These are phyloP conservation scores for Sus cebifrons DNA, from an alignment of 2,797 vertebrate species.

Conservation along the genomic window DNA sequence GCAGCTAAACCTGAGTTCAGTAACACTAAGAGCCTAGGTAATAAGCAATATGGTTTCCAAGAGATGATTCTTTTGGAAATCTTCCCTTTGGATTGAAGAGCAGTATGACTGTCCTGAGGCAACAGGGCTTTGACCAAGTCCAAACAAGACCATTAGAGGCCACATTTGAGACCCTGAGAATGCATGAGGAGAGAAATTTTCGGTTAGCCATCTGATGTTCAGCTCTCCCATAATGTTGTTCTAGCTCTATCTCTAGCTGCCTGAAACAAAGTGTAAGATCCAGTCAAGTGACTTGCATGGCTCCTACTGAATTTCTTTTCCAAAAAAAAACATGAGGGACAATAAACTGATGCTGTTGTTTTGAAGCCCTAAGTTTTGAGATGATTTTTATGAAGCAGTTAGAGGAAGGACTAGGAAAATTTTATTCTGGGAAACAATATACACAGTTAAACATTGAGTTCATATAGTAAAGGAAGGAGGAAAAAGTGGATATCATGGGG, in stretches of 20 bases:
- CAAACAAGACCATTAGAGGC: background rate
- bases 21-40: background rate
- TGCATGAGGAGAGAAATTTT: background rate
- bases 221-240: background rate
- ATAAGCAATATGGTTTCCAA: background rate
- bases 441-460: background rate
- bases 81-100: background rate
- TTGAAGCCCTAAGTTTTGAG: background rate
- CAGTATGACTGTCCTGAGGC: background rate
- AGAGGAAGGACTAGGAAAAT: background rate
- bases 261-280: background rate
- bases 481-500: background rate
- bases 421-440: background rate
- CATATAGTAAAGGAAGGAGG: background rate
- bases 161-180: background rate
- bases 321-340: background rate
- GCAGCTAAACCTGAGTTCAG: too few relatives aligned
- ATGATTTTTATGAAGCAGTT: background rate
- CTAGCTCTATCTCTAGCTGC: background rate
- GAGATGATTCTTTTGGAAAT: background rate
- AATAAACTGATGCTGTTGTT: background rate
- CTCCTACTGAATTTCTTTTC: too few relatives aligned
- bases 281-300: background rate
- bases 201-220: background rate
- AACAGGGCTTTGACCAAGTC: background rate